Evolutionary conservation across 2,113 vertebrate species (phyloP).

Genomic region (Atractosteus spatula): DNA sequence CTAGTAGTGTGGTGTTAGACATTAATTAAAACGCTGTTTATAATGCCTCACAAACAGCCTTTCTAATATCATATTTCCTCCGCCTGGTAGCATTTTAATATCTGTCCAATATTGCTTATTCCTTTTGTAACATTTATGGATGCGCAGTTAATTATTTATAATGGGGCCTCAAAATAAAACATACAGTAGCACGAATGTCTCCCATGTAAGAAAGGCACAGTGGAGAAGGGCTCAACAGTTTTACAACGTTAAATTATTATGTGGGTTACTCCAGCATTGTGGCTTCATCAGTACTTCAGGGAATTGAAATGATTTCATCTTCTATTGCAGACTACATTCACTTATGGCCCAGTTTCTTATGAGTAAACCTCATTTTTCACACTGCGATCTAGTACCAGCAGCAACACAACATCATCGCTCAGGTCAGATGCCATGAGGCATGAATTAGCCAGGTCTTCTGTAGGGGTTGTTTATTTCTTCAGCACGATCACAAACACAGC

Average conservation of each 20-base stretch:
- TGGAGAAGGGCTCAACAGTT: not conserved
- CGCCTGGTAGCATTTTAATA: not conserved
- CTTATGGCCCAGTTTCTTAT: constrained; percentile 49
- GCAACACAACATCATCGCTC: constrained; percentile 34
- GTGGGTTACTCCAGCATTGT: constrained; percentile 12
- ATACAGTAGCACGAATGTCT: no score
- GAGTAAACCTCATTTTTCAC: constrained; percentile 39
- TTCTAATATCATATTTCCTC: not conserved
- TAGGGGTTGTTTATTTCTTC: no score
- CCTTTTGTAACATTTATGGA: not conserved
- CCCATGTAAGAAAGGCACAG: not conserved
- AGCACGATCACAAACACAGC: no score
- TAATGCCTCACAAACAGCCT: constrained; percentile 12
- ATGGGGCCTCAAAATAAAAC: not conserved
- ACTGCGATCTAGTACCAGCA: constrained; percentile 37
- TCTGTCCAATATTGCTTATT: not conserved
- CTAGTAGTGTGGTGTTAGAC: not conserved
- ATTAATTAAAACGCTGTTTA: constrained; percentile 27
- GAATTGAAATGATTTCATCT: constrained; percentile 19
- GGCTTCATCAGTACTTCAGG: not conserved
- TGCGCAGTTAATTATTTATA: not conserved
- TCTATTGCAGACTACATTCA: not conserved
- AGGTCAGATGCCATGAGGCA: no score
- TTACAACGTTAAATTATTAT: not conserved
- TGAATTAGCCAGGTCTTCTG: no score